phyloP scores from a whole-genome alignment of 1,140 invertebrate genomes.

The Anoplophora glabripennis region DNA sequence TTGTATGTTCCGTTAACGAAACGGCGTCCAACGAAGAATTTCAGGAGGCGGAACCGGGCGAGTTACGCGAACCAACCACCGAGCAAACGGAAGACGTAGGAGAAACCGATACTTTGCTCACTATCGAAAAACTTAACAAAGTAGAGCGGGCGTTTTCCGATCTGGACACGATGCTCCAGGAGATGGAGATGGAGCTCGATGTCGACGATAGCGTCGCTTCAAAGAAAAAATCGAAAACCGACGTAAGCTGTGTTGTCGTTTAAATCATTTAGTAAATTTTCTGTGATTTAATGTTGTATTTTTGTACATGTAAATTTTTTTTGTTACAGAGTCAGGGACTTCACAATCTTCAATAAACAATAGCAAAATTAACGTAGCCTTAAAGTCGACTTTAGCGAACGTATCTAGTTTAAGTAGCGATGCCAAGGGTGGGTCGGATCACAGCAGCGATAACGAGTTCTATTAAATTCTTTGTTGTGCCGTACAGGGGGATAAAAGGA shows the following conservation, averaged over 20 bases:
- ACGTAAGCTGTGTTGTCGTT: background rate
- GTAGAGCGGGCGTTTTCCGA: background rate
- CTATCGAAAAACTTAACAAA: background rate
- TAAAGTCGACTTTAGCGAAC: slow-evolving; percentile 23
- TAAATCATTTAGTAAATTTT: background rate
- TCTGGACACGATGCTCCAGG: background rate
- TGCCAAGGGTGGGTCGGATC: slow-evolving; percentile 16
- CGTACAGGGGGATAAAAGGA: too few species aligned
- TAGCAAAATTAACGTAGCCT: slow-evolving; percentile 13
- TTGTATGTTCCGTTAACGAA: background rate
- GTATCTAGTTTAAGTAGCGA: slow-evolving; percentile 17
- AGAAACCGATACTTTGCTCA: background rate
- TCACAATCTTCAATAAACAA: background rate
- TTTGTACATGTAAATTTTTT: background rate
- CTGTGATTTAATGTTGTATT: too few species aligned
- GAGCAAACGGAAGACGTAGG: background rate
- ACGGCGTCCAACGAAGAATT: background rate
- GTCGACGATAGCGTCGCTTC: background rate
- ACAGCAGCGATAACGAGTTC: slow-evolving; percentile 32
- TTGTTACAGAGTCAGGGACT: slow-evolving; percentile 6
- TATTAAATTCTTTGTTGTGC: slow-evolving; percentile 5
- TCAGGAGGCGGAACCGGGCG: background rate
- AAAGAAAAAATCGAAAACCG: slow-evolving; percentile 10
- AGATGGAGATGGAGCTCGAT: background rate
- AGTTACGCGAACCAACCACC: background rate